Evolutionary conservation across 2,113 vertebrate genomes (phyloP).

Genomic region (Callipepla californica): DNA sequence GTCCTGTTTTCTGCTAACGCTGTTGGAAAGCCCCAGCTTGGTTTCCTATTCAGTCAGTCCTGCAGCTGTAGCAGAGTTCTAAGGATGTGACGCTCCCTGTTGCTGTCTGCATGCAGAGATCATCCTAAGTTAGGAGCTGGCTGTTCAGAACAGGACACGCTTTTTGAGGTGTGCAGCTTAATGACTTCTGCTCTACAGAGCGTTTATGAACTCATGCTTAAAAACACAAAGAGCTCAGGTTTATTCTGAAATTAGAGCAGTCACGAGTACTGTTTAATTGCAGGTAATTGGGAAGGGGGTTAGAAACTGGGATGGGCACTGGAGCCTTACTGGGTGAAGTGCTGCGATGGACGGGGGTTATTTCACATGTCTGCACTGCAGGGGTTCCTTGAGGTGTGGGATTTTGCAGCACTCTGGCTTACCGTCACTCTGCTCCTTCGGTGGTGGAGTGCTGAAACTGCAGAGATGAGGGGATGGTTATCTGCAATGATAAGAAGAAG

Average conservation of each 20-base stretch:
- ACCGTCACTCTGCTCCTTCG: background rate
- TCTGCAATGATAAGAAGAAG: background rate
- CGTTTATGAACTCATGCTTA: background rate
- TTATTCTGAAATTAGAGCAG: background rate
- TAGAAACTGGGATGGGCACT: background rate
- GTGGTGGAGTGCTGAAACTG: background rate
- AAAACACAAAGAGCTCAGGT: background rate
- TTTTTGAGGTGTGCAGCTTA: accelerated
- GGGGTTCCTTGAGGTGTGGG: background rate
- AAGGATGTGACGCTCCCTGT: background rate
- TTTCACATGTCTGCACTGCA: background rate
- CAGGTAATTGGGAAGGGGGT: background rate
- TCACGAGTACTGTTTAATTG: background rate
- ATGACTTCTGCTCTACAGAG: background rate
- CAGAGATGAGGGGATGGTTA: background rate
- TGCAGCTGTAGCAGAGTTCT: background rate
- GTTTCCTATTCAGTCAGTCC: background rate
- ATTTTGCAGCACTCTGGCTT: background rate
- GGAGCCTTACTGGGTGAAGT: accelerated
- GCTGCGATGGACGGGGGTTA: background rate
- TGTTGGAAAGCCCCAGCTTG: background rate
- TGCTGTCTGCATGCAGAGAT: background rate
- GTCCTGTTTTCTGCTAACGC: background rate
- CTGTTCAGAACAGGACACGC: background rate
- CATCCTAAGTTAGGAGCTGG: background rate